Evolutionary conservation across 2,888 invertebrate species (phyloP).

Genomic region (Dynastes grantii): DNA sequence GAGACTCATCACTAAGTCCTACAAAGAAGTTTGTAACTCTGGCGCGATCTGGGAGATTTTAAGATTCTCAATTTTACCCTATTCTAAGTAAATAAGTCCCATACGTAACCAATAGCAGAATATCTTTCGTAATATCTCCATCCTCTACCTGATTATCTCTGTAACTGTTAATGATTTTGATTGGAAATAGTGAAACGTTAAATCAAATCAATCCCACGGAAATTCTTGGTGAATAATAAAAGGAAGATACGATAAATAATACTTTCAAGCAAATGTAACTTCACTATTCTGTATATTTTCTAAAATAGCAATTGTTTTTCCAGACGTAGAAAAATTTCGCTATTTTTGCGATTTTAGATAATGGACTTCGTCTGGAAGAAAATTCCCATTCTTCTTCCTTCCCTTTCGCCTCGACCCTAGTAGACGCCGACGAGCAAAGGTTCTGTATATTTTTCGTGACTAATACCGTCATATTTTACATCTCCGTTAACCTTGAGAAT

Average conservation of each 20-base stretch:
- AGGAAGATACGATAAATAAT: background rate
- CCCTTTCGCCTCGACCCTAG: background rate
- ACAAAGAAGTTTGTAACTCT: too few species aligned
- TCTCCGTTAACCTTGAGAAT: slow-evolving; percentile 15
- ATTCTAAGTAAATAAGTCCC: too few species aligned
- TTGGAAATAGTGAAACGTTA: too few species aligned
- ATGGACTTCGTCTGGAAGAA: slow-evolving; percentile 19
- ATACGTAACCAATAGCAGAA: too few species aligned
- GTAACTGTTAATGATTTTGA: too few species aligned
- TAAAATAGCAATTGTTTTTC: background rate
- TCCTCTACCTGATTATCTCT: too few species aligned
- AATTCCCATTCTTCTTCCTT: background rate
- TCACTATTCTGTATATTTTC: background rate
- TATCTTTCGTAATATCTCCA: too few species aligned
- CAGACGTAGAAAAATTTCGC: background rate
- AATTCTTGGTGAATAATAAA: too few species aligned
- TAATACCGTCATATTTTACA: slow-evolving; percentile 22
- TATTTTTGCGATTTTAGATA: background rate
- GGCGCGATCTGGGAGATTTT: too few species aligned
- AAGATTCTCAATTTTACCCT: too few species aligned
- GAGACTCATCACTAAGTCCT: too few species aligned
- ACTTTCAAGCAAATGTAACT: background rate
- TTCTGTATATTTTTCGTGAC: slow-evolving; percentile 14
- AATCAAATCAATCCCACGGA: too few species aligned
- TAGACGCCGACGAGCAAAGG: background rate